Base-by-base conservation (phyloP, 2,797 vertebrate species). In the Anolis apletophallus region DNA sequence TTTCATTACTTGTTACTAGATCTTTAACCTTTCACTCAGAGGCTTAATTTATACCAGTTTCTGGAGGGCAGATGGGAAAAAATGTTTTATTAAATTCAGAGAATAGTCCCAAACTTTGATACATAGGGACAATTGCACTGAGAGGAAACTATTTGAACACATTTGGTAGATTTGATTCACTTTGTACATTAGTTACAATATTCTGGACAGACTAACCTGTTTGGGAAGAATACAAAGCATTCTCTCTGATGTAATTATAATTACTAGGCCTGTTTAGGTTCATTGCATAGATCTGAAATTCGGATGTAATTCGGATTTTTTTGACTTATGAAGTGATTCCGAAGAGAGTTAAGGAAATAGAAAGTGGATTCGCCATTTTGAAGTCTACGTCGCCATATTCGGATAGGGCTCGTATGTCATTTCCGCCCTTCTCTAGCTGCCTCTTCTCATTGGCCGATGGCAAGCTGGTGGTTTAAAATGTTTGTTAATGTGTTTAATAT, bases 21-120 rank as follows among this genome's bases (percentile, higher is more conserved):
- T 92, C 90, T 93, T 94, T 93, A 88, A 90, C 90, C 75, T 93
- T 95, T 89, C 26, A 26, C 79, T 86, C 86, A 87, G 90, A 90
- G 71, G 73, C 32, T 94, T 88, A 81, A 87, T 87, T 88, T 92
- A 77, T 84, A 90, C 71, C 93, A 68, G 17, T 92, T 93, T 86
- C 91, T 94, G 78, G 90, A 36, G 88, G 86, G 87, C 10, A 91
- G 87, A 94, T 85, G 71, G 78, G 90, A 91, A 93, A 84, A 85
- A 55, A 13, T 55, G 54, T 82, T 93, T 89, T 88, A 89, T 85
- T 88, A 90, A 91, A 92, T 90, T 88, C 80, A 67, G 29, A 76
- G 61, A 59, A 89, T 74, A 40, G 32, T 34, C 36, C 19, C 71
- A 87, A 90, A 89, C 1, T 57, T 59, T 84, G 55, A 76, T 87